Evolutionary conservation across 30 jellyfish, hydroid and myxozoan species (phyloP), one percentile per base, ranked within the genome.

Genomic region (Turritopsis rubra): DNA sequence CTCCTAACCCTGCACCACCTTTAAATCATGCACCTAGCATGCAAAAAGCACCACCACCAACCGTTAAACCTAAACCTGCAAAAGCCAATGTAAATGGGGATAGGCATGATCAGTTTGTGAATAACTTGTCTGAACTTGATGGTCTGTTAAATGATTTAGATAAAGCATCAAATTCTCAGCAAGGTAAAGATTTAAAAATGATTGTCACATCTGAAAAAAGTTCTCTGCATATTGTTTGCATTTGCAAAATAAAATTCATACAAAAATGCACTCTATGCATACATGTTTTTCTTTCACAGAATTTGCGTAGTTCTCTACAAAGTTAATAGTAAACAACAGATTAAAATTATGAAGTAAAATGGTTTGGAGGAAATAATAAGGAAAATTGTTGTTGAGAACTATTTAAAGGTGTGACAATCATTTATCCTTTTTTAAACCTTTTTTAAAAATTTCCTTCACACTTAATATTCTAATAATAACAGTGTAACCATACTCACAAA

Each of bases 91-190:
- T 31, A 28, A 68, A 27, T 23, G 65, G 24, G 7, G 53, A 3
- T 74, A 24, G 65, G 24, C 27, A 26, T 30, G 26, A 74, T 7
- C 24, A 26, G 71, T 30, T 29, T 30, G 24, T 3, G 65, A 74
- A 74, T 74, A 74, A 74, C 65, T 73, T 90, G 16, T 86, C 97
- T 72, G 97, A 90, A 22, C 68, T 90, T 29, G 97, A 90, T 66
- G 88, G 92, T 30, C 72, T 90, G 30, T 82, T 90, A 66, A 90
- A 90, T 82, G 97, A 86, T 60, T 88, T 90, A 53, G 92, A 84
- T 1, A 88, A 85, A 30, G 94, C 21, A n/a, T 74, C 82, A n/a
- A n/a, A 5, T 41, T 41, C 60, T 41, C 60, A 41, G 13, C 60
- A 41, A 41, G 60, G 60, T 41, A 41, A 41, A 41, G 60, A 41